Evolutionary conservation across 1,140 invertebrate genomes (phyloP).

Genomic region (Littorina saxatilis): DNA sequence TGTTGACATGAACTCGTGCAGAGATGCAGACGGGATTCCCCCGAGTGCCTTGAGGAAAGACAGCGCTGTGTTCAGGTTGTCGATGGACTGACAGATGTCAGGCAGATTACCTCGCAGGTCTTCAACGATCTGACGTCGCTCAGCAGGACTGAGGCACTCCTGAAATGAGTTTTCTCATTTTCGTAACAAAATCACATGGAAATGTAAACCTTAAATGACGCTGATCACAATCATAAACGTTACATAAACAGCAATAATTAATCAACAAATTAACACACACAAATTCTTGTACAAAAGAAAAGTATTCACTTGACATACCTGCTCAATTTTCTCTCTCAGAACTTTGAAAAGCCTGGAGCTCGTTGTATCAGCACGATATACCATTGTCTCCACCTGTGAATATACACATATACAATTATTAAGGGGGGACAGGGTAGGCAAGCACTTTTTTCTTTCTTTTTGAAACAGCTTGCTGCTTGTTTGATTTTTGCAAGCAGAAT

Average conservation of each 20-base stretch:
- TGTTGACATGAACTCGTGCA: slow-evolving; percentile 60
- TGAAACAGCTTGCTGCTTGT: no score
- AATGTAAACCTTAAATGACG: neutral
- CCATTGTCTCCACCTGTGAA: slow-evolving; percentile 63
- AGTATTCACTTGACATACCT: no score
- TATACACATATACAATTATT: no score
- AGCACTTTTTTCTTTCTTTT: no score
- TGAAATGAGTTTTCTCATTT: slow-evolving; percentile 30
- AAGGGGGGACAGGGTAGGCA: no score
- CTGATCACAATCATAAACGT: neutral
- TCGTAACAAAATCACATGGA: neutral
- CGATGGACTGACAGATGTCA: slow-evolving; percentile 58
- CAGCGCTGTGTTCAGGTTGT: slow-evolving; percentile 61
- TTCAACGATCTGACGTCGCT: slow-evolving; percentile 51
- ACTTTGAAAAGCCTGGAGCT: slow-evolving; percentile 55
- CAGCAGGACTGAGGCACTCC: slow-evolving; percentile 50
- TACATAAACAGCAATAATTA: neutral
- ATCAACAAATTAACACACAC: no score
- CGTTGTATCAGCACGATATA: slow-evolving; percentile 59
- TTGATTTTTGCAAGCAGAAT: no score
- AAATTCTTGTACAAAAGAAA: no score
- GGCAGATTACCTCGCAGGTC: slow-evolving; percentile 50
- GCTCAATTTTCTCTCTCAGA: neutral
- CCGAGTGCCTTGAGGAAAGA: slow-evolving; percentile 62
- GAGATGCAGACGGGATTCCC: slow-evolving; percentile 30